Evolutionary conservation across 37 sponge, comb jelly and placozoan genomes (phyloP), one percentile per base, ranked within the genome.

Genomic region (Hormiphora californensis): DNA sequence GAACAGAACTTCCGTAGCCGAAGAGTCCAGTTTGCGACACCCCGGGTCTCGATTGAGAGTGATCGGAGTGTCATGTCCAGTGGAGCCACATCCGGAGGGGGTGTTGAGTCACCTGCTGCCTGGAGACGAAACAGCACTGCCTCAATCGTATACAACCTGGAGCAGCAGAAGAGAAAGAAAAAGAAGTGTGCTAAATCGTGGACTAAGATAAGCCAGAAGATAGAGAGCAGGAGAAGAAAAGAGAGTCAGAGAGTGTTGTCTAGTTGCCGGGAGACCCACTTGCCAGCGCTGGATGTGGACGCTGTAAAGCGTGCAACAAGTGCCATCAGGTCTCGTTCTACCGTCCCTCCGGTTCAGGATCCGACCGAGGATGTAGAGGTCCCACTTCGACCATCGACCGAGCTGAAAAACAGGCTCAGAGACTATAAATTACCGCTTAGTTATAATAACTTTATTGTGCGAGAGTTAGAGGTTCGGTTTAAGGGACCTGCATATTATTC

Each of bases 371-470:
- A 43, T n/a, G 81, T 43, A 22, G 81, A 73, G 40, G 44, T 73
- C 44, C 12, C 46, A 33, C 32, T 8, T 5, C 12, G 81, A 41
- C 81, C 81, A 22, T 43, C 46, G 28, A 73, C 81, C 1, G 81
- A 73, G 22, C 81, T 73, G 36, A 41, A 39, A 46, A 73, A 73
- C 46, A 39, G 81, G 38, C 32, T 73, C 43, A 33, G 43, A 28
- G 81, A 73, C 28, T 40, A 73, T 46, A 21, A 33, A 28, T 46
- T 73, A 4, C 81, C 81, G 17, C n/a, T 73, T 46, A 73, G 81
- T 41, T 73, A 73, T 28, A 73, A 73, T 30, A 73, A 73, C 81
- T 73, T 73, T 46, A 73, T 73, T 22, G 81, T 73, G 2, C 40
- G 43, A 4, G 46, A 73, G 46, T 46, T 73, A 22, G 81, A 73